Percentiles rank a stretch among this genome's conserved stretches.
Conservation (phyloP, 2,113 vertebrate genomes). For the Menidia beryllina region DNA sequence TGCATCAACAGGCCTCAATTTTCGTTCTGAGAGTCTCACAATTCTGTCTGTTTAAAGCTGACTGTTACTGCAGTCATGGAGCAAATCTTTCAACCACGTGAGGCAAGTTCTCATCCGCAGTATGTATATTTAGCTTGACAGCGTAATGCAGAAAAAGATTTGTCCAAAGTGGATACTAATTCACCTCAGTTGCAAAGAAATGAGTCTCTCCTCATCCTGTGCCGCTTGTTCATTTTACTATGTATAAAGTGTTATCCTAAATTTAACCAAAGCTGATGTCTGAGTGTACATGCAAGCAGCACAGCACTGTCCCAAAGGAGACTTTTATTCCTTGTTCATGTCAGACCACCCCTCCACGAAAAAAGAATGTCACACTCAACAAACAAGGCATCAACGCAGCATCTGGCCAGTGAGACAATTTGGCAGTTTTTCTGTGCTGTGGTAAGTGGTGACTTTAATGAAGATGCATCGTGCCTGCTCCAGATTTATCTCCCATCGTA, state of each 20-base stretch:
- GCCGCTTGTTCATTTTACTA: conserved; percentile 47
- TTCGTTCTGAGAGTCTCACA: background rate
- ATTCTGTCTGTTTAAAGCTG: conserved; percentile 1
- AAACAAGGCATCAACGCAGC: conserved; percentile 66
- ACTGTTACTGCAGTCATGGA: conserved; percentile 2
- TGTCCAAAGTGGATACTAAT: conserved; percentile 36
- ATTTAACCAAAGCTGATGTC: conserved; percentile 73
- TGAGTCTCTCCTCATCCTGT: background rate
- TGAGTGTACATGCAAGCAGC: conserved; percentile 43
- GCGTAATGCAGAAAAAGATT: conserved; percentile 33
- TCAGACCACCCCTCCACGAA: conserved; percentile 3
- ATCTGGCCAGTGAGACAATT: conserved; percentile 73
- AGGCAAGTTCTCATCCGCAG: background rate
- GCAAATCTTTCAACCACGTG: background rate
- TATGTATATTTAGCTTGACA: conserved; percentile 35
- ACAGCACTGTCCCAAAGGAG: conserved; percentile 19
- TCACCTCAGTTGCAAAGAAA: conserved; percentile 27
- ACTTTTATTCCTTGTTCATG: conserved; percentile 9
- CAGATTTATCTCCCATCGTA: conserved; percentile 76
- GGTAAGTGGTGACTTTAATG: conserved; percentile 78
- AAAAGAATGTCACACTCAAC: conserved; percentile 9
- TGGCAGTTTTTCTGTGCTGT: conserved; percentile 72
- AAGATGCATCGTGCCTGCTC: conserved; percentile 78
- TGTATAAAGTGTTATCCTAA: conserved; percentile 54
- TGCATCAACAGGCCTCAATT: background rate